Percentiles rank a stretch among this genome's conserved stretches.
Evolutionary conservation across 1,140 invertebrate genomes (phyloP).

Genomic region (Aplysia californica): DNA sequence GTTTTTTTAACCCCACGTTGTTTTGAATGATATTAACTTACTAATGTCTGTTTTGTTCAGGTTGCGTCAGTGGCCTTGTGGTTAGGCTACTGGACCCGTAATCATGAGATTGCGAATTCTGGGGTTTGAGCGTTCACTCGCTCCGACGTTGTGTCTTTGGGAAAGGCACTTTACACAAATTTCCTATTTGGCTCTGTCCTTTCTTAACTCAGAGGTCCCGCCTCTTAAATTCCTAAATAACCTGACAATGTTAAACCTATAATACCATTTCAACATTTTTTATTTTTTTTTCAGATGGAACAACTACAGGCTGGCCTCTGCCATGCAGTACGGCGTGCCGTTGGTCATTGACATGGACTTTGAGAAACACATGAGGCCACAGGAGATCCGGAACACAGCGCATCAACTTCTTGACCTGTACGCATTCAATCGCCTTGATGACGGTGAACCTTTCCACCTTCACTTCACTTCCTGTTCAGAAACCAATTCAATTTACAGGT

Average conservation of each 20-base stretch:
- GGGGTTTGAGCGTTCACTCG: no score
- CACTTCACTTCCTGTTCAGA: conserved; percentile 16
- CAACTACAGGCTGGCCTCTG: not conserved
- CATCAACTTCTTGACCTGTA: conserved; percentile 7
- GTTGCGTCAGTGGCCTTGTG: no score
- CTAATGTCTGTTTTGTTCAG: no score
- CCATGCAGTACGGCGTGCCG: conserved; percentile 21
- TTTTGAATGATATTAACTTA: no score
- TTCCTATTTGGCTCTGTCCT: no score
- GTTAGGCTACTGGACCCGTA: no score
- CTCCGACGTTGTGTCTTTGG: no score
- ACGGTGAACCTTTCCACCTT: not conserved
- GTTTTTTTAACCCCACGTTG: no score
- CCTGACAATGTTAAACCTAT: not conserved
- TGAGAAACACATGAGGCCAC: not conserved
- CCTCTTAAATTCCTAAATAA: no score
- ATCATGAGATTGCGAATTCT: no score
- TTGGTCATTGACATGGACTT: conserved; percentile 28
- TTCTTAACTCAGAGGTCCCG: no score
- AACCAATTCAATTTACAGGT: conserved; percentile 16
- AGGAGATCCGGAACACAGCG: conserved; percentile 11
- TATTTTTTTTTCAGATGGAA: not conserved
- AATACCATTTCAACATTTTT: not conserved
- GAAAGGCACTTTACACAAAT: no score
- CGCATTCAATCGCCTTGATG: conserved; percentile 1